Evolutionary conservation across 2,797 vertebrate species (phyloP), one percentile per base, ranked within the genome.

Genomic region (Sebastes taczanowskii): DNA sequence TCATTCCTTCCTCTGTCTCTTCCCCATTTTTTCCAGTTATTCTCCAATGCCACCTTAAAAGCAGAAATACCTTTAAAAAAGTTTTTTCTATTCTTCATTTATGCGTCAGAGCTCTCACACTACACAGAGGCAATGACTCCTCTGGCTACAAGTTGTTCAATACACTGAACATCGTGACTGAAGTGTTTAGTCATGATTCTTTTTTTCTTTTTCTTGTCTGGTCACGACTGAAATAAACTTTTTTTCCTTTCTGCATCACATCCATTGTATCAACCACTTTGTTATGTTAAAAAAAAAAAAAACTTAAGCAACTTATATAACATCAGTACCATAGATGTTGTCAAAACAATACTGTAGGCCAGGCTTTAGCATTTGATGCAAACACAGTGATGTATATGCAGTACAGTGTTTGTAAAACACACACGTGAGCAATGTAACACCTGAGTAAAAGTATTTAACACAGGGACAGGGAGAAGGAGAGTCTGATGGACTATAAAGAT

Each of bases 21-120:
- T 81, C 27, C 58, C 38, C 27, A 30, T 71, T 73, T 65, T 53
- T 61, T 78, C 68, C 73, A 74, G 67, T 62, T 60, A 38, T 34
- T 69, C 58, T 79, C 27, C 20, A 34, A 32, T 30, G 67, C 27
- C 61, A 64, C 42, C 73, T 68, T 35, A 80, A 89, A 91, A 87
- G 76, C 81, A 89, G 85, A 90, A 89, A 87, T 68, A 56, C 62
- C 29, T 77, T 30, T 11, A 30, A 82, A 84, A 77, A 61, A 67
- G 4, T 23, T 42, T 23, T 23, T 59, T 65, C 22, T 64, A 56
- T 77, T 87, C 75, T 71, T 83, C 55, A 63, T 69, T 65, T 38
- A 11, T 81, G 82, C 53, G 23, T 74, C 71, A 86, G 78, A 78
- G 32, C 69, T 77, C 63, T 86, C 84, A 66, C 56, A 70, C 67